Conservation (phyloP, 35 echinoderm and acorn worm species). For the Hemicentrotus pulcherrimus region DNA sequence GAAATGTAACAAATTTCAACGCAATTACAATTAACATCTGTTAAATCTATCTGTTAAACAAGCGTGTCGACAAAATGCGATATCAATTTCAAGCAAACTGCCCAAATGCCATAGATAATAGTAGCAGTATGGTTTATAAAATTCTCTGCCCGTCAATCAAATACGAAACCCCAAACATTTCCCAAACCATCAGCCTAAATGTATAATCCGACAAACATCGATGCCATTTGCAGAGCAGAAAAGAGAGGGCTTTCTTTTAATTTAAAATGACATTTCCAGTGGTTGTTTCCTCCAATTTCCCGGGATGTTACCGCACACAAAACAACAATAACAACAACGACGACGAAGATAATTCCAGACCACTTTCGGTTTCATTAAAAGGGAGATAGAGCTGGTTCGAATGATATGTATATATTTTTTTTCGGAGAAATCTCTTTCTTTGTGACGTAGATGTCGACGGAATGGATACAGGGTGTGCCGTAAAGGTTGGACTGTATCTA, state of each 20-base stretch:
- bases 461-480: too few relatives aligned
- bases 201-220: not conserved
- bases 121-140: not conserved
- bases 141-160: not conserved
- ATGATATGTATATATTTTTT: not conserved
- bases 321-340: not conserved
- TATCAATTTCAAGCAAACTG: not conserved
- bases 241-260: constrained; percentile 6
- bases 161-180: not conserved
- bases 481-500: not conserved
- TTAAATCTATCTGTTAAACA: not conserved
- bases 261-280: not conserved
- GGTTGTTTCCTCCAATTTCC: not conserved
- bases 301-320: not conserved
- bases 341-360: not conserved
- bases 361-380: not conserved
- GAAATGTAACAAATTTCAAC: too few relatives aligned
- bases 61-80: not conserved
- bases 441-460: not conserved
- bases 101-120: not conserved
- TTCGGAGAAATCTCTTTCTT: not conserved
- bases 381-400: not conserved
- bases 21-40: too few relatives aligned
- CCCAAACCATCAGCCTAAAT: not conserved
- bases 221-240: constrained; percentile 2